Percentiles rank a stretch among this genome's conserved stretches.
Evolutionary conservation across 2,113 vertebrate genomes (phyloP).

Genomic region (Xenotilapia flavipinnis): DNA sequence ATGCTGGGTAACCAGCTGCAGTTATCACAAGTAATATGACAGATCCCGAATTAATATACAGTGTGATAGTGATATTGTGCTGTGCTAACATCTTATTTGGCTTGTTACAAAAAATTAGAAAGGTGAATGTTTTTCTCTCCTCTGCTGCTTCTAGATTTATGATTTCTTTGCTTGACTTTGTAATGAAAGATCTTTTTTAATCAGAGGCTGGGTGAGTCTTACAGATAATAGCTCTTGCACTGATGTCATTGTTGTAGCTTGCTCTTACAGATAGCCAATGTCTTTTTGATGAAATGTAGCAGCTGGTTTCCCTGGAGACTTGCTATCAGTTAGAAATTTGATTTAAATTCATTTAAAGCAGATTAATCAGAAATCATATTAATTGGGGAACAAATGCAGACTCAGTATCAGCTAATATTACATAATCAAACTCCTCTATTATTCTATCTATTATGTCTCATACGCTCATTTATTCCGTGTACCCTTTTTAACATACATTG

Average conservation of each 20-base stretch:
- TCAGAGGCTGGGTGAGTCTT: not conserved
- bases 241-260: not conserved
- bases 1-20: not conserved
- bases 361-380: not conserved
- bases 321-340: not conserved
- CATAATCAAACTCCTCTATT: not conserved
- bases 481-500: not conserved
- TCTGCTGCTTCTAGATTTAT: not conserved
- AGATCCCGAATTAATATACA: not conserved
- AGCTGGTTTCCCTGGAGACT: not conserved
- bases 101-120: not conserved
- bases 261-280: not conserved
- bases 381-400: not conserved
- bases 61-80: not conserved
- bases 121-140: not conserved
- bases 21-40: not conserved
- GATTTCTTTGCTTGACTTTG: not conserved
- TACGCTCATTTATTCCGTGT: not conserved
- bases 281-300: not conserved
- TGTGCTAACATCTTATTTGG: not conserved
- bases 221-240: not conserved
- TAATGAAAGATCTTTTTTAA: not conserved
- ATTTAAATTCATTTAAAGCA: not conserved
- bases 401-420: not conserved
- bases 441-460: not conserved